Base-by-base conservation (phyloP, 2,888 invertebrate species). In the Nomada ruficornis region DNA sequence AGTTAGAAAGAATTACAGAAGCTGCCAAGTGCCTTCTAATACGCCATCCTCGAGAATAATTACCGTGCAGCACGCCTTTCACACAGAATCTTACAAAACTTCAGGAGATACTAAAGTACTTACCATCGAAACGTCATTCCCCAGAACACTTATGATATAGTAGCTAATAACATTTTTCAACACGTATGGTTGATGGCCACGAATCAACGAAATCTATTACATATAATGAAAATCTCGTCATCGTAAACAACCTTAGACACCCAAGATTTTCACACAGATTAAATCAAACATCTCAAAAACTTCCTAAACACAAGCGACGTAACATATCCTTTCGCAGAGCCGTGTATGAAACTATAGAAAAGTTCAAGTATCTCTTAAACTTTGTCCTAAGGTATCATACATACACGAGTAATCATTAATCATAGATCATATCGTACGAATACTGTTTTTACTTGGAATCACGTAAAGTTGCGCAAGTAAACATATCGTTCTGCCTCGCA, bases 11-110 rank as follows among this genome's bases (percentile, higher is more conserved):
- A 54, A 23, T 55, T 55, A 68, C 67, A 68, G 67, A 68, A 54
- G 67, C 54, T n/a, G 54, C 36, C 20, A 23, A 68, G 54, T 64
- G 50, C 26, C 63, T 64, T 64, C 63, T 50, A 47, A 64, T n/a
- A 54, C 36, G 52, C 20, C 36, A 54, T 29, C 67, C n/a, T 3
- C 15, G 9, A 20, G 54, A 67, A 67, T 18, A 55, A 68, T 68
- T 23, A 42, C 55, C 36, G n/a, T 36, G 9, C 52, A 18, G 15
- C 15, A 20, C 29, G 67, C 67, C 67, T 67, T 67, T 67, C 67
- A 67, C 54, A 42, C 42, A 23, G 54, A 42, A 68, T 23, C 67
- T 68, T 42, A 55, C 42, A 55, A 55, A 42, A 55, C 54, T 15
- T 10, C 11, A 42, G 23, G 54, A 18, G 13, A n/a, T 54, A 60